Base-by-base conservation (phyloP, 2,888 invertebrate species). In the Dascillus cervinus region DNA sequence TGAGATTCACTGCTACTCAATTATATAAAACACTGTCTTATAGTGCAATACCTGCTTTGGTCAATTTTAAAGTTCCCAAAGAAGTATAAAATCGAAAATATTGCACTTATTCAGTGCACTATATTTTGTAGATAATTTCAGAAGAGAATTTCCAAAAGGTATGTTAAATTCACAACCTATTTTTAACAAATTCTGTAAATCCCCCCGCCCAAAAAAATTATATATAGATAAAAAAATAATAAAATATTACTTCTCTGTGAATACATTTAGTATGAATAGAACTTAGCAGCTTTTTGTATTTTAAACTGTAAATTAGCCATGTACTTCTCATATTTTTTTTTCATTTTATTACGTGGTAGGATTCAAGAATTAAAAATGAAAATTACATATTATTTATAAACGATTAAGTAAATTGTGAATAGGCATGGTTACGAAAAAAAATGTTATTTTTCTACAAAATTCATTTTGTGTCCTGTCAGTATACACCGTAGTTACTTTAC, bases 201-300 rank as follows among this genome's bases (percentile, higher is more conserved):
- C n/a, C n/a, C n/a, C n/a, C n/a, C n/a, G n/a, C n/a, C n/a, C n/a
- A n/a, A n/a, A n/a, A n/a, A n/a, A n/a, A n/a, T n/a, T n/a, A n/a
- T n/a, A n/a, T n/a, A n/a, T n/a, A n/a, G n/a, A n/a, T n/a, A n/a
- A n/a, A n/a, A n/a, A n/a, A n/a, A n/a, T n/a, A n/a, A n/a, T n/a
- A n/a, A n/a, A n/a, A n/a, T n/a, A 25, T 29, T 24, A 22, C 35
- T 40, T 41, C 32, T 39, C 32, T 39, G 37, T 30, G 24, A 26
- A 32, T 32, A 39, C 32, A 36, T 45, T 39, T 39, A 38, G 37
- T 36, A 43, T 40, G 33, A 36, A 42, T 52, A 52, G 47, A 44
- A 48, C 46, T 55, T n/a, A n/a, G n/a, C n/a, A 55, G 53, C 55
- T 54, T 55, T 54, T 55, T 57, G 52, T 53, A 47, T 53, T 53